A percentile compares a stretch with the other conserved stretches of the same genome.
phyloP scores from a whole-genome alignment of 2,113 vertebrate genomes.

The Solea solea region DNA sequence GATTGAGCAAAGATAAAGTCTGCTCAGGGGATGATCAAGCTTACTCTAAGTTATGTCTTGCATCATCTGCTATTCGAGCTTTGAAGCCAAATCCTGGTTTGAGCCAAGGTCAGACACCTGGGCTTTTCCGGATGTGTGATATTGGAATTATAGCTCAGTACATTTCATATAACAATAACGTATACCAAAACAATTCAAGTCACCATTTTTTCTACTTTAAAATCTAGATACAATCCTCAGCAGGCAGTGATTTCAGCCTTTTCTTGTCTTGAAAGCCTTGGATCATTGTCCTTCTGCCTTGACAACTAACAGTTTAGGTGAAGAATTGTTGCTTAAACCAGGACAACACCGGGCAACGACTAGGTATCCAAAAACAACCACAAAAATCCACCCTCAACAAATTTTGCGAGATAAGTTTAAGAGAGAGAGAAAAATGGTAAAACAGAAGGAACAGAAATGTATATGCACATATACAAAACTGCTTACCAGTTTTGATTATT shows the following conservation, averaged over 20 bases:
- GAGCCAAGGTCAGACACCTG: slow-evolving; percentile 57
- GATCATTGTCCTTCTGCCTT: slow-evolving; percentile 16
- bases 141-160: slow-evolving; percentile 1
- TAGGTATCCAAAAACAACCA: background rate
- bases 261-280: slow-evolving; percentile 7
- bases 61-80: slow-evolving; percentile 63
- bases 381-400: background rate
- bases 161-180: background rate
- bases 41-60: slow-evolving; percentile 59
- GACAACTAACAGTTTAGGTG: slow-evolving; percentile 9
- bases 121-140: slow-evolving; percentile 28
- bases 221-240: background rate
- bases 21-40: slow-evolving; percentile 65
- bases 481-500: slow-evolving; percentile 1
- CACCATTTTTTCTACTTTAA: background rate
- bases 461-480: too few relatives aligned
- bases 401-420: background rate
- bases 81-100: slow-evolving; percentile 54
- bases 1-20: slow-evolving; percentile 65
- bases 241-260: background rate
- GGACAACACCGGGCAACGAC: background rate
- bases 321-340: slow-evolving; percentile 10
- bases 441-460: background rate
- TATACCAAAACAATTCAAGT: background rate
- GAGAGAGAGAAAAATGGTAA: background rate